phyloP scores from a whole-genome alignment of 2,113 vertebrate species.

The Galeopterus variegatus region DNA sequence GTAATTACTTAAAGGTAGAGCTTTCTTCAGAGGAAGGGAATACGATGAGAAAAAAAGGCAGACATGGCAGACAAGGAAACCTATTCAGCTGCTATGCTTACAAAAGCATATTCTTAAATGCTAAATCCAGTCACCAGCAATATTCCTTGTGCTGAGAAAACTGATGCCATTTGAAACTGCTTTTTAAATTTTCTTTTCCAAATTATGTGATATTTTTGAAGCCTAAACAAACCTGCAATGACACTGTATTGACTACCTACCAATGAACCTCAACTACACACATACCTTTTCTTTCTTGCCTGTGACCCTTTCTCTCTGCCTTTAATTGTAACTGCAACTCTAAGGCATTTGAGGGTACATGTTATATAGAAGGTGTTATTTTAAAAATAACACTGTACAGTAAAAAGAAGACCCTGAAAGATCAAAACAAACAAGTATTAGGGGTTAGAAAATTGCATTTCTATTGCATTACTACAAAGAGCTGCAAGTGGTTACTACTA shows the following conservation, averaged over 20 bases:
- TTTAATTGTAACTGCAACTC: constrained; percentile 82
- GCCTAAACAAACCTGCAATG: constrained; percentile 45
- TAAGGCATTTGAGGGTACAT: constrained; percentile 83
- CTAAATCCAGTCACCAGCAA: not conserved
- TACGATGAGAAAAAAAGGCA: constrained; percentile 58
- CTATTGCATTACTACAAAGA: constrained; percentile 66
- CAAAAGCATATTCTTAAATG: constrained; percentile 41
- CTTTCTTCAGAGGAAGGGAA: constrained; percentile 61
- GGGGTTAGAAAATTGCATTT: constrained; percentile 74
- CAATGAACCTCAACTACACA: constrained; percentile 76
- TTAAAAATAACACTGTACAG: constrained; percentile 82
- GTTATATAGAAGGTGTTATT: constrained; percentile 81
- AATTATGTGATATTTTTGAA: constrained; percentile 49
- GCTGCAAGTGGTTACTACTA: constrained; percentile 41
- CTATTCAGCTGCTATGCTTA: constrained; percentile 31
- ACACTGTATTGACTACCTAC: constrained; percentile 59
- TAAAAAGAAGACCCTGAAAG: constrained; percentile 85
- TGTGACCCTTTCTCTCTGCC: constrained; percentile 84
- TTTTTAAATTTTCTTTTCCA: not conserved
- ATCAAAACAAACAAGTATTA: constrained; percentile 84
- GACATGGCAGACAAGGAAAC: constrained; percentile 39
- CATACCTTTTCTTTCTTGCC: constrained; percentile 85
- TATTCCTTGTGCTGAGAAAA: constrained; percentile 44
- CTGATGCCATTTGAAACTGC: not conserved
- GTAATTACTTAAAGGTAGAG: constrained; percentile 70